Base-by-base conservation (phyloP, 1,140 invertebrate genomes). In the Lordiphosa mommai region DNA sequence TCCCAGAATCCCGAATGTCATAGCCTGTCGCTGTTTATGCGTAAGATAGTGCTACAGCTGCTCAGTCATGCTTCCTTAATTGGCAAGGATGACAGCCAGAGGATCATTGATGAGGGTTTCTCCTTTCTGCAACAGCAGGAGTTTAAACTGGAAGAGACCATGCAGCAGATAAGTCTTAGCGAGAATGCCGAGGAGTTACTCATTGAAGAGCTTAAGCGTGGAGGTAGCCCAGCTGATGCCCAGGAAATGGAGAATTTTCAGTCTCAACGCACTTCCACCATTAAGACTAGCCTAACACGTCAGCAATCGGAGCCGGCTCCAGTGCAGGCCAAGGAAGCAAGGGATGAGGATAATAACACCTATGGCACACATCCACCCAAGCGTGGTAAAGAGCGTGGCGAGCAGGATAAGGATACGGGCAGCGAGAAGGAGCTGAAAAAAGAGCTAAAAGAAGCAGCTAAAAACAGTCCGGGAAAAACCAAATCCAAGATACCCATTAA, bases 11-110 rank as follows among this genome's bases (percentile, higher is more conserved):
- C 91, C 14, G 90, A 91, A 61, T 91, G 91, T 47, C 90, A 91
- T 57, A 92, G 91, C 51, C 90, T 97, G 5, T 96, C 95, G 2
- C 92, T 97, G 5, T 98, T 98, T 87, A 94, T 98, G 17, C 90
- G 93, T 2, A 95, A 93, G 13, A 74, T 98, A 10, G 95, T 96
- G 0, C 93, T 95, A 46, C 97, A 98, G 89, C 90, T 96, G 40
- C 89, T 92, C 4, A 92, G 92, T 55, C 92, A 93, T 74, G 92
- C 92, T 0, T 92, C 87, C 53, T 9, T 88, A n/a, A 88, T 88
- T 5, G 66, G 38, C 16, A 72, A 80, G 20, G 87, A 88, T 5
- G 87, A 88, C 3, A 86, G 69, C 29, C 80, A 87, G 43, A 60
- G 64, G 32, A 73, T 88, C 6, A 86, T 88, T 29, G 86, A 88